Evolutionary conservation across 2,797 vertebrate species (phyloP).

Genomic region (Pipistrellus pygmaeus): DNA sequence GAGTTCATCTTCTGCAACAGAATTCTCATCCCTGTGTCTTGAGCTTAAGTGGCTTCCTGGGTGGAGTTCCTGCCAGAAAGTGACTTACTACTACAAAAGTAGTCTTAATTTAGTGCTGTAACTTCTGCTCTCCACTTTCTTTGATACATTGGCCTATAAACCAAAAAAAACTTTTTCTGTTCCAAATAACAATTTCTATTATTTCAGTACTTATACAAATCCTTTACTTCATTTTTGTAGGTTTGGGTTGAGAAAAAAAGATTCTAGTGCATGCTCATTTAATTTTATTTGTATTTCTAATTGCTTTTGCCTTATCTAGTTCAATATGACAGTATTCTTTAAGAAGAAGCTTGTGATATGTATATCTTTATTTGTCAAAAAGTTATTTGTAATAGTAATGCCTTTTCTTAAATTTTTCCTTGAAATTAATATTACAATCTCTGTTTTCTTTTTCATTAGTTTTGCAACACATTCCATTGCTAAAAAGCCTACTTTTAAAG

Average conservation of each 20-base stretch:
- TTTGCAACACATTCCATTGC: not conserved
- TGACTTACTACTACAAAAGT: not conserved
- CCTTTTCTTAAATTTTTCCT: not conserved
- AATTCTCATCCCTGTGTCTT: not conserved
- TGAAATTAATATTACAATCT: not conserved
- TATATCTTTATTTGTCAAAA: constrained; percentile 32
- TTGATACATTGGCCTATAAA: not conserved
- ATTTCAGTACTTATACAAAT: constrained; percentile 8
- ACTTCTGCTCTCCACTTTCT: not conserved
- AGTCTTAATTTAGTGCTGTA: not conserved
- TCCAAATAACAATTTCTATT: constrained; percentile 43
- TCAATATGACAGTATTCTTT: not conserved
- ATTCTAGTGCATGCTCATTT: not conserved
- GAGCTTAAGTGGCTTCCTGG: not conserved
- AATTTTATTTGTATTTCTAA: constrained; percentile 31
- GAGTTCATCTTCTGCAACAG: not conserved
- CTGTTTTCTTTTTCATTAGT: not conserved
- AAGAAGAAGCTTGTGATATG: not conserved
- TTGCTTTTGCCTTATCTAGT: constrained; percentile 6
- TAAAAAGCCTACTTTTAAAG: not conserved
- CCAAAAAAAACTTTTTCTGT: not conserved
- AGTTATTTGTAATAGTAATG: constrained; percentile 15
- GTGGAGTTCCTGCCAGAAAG: not conserved
- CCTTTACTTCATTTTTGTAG: not conserved
- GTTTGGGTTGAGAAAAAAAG: not conserved